A percentile compares a stretch with the other conserved stretches of the same genome.
Conservation (phyloP, 2,888 invertebrate genomes). For the Phasia obesa region DNA sequence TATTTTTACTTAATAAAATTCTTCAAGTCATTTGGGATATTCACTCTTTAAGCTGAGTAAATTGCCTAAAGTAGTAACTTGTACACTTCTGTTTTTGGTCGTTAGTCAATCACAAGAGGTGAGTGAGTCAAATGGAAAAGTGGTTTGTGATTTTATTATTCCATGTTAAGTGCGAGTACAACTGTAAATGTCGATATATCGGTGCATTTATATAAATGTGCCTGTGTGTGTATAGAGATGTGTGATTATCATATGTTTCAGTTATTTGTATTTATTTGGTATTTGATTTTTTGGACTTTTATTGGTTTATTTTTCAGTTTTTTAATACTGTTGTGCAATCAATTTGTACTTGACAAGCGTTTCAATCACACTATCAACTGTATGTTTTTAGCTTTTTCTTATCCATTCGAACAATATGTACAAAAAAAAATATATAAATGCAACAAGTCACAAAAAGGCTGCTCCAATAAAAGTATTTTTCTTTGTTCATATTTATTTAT, state of each 20-base stretch:
- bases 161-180: constrained; percentile 35
- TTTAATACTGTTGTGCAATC: constrained; percentile 49
- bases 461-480: too few relatives aligned
- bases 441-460: not conserved
- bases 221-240: not conserved
- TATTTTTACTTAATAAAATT: constrained; percentile 24
- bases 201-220: not conserved
- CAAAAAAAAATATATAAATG: not conserved
- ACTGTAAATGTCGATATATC: constrained; percentile 44
- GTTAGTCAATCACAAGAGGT: constrained; percentile 50
- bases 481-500: too few relatives aligned
- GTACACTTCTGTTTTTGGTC: constrained; percentile 49
- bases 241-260: constrained; percentile 43
- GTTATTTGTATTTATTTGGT: constrained; percentile 29
- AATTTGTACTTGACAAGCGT: constrained; percentile 66
- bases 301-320: not conserved
- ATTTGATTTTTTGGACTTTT: constrained; percentile 18
- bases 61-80: constrained; percentile 57
- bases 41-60: constrained; percentile 33
- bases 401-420: too few relatives aligned
- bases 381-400: not conserved
- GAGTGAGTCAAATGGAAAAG: constrained; percentile 47
- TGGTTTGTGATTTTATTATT: constrained; percentile 45
- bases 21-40: constrained; percentile 51
- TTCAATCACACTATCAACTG: constrained; percentile 47